These are phyloP conservation scores for Calidris pugnax DNA, from an alignment of 2,113 vertebrate species.

Conservation along the genomic window DNA sequence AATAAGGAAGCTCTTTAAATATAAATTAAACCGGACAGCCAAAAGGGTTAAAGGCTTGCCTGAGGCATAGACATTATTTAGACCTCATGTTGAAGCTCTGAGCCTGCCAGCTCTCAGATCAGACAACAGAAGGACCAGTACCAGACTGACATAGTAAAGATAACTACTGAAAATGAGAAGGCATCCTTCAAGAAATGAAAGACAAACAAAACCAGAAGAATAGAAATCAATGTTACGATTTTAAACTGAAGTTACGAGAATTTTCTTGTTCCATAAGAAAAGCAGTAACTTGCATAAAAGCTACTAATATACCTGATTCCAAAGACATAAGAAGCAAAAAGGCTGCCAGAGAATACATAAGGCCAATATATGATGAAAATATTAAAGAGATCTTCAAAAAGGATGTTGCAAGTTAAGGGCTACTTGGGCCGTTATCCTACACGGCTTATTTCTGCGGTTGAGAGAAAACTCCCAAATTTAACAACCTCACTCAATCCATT, in stretches of 20 bases:
- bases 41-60: neutral
- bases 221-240: neutral
- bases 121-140: neutral
- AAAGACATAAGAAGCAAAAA: neutral
- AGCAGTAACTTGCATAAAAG: neutral
- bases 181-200: neutral
- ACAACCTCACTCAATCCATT: conserved; percentile 1
- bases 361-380: neutral
- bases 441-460: neutral
- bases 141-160: neutral
- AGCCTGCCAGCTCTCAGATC: neutral
- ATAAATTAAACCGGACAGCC: neutral
- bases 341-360: neutral
- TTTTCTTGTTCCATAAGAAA: neutral
- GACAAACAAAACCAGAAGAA: neutral
- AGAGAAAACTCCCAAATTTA: neutral
- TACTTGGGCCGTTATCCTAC: neutral
- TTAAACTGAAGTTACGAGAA: neutral
- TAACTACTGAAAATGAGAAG: neutral
- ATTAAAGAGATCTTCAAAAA: neutral
- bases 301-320: neutral
- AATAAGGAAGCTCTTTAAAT: neutral
- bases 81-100: neutral
- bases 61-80: neutral
- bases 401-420: neutral